Conservation (phyloP, 2,888 invertebrate species). For the Patella depressa region DNA sequence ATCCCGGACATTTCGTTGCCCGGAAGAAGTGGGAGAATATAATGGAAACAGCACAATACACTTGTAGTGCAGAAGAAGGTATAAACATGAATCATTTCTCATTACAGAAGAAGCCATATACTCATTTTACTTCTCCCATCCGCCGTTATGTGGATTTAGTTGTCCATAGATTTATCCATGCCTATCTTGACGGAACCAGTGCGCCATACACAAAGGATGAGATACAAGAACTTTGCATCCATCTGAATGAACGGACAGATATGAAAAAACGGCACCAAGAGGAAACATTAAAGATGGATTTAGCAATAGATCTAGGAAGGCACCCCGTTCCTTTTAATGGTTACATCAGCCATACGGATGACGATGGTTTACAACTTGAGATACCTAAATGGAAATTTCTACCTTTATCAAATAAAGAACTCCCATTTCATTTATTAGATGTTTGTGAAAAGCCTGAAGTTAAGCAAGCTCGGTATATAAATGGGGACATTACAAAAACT, state of each 20-base stretch:
- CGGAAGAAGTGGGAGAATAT: conserved; percentile 40
- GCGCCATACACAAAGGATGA: conserved; percentile 41
- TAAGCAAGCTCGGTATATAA: conserved; percentile 24
- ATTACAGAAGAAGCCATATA: conserved; percentile 40
- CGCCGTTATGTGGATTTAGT: conserved; percentile 45
- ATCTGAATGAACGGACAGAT: conserved; percentile 40
- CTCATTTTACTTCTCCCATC: conserved; percentile 51
- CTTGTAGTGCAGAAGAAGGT: conserved; percentile 29
- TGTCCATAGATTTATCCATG: conserved; percentile 45
- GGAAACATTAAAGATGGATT: conserved; percentile 36
- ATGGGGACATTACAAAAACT: conserved; percentile 32
- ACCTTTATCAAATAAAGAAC: conserved; percentile 32
- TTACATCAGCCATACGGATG: conserved; percentile 38
- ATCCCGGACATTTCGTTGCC: conserved; percentile 40
- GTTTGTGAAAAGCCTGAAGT: conserved; percentile 41
- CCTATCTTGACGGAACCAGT: conserved; percentile 24
- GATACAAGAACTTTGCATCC: conserved; percentile 39
- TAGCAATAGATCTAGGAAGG: conserved; percentile 38
- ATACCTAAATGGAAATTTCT: conserved; percentile 39
- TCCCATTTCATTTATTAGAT: conserved; percentile 41
- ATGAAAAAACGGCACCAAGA: conserved; percentile 43
- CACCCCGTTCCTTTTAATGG: conserved; percentile 36
- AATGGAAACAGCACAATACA: conserved; percentile 41
- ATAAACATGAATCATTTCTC: conserved; percentile 42
- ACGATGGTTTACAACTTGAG: conserved; percentile 38